Conservation (phyloP, 2,797 vertebrate species). For the Tenualosa ilisha region DNA sequence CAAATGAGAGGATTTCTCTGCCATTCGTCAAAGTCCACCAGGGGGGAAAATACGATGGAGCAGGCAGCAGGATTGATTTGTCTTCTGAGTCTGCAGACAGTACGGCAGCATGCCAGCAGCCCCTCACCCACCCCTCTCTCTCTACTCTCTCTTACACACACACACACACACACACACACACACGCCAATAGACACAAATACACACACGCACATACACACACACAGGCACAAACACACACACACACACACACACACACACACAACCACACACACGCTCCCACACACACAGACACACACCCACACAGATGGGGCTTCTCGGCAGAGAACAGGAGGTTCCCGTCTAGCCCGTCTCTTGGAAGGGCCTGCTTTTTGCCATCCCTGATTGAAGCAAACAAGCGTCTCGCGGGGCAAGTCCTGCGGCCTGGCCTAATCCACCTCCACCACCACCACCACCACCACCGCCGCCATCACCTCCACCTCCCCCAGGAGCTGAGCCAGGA, state of each 20-base stretch:
- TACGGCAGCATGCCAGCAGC: slow-evolving; percentile 51
- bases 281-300: slow-evolving; percentile 26
- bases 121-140: slow-evolving; percentile 25
- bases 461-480: slow-evolving; percentile 61
- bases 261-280: slow-evolving; percentile 36
- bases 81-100: slow-evolving; percentile 47
- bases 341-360: slow-evolving; percentile 46
- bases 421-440: slow-evolving; percentile 67
- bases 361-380: slow-evolving; percentile 67
- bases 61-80: slow-evolving; percentile 55
- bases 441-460: slow-evolving; percentile 38
- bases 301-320: slow-evolving; percentile 40
- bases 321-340: slow-evolving; percentile 66
- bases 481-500: slow-evolving; percentile 58
- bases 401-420: slow-evolving; percentile 66
- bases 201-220: background rate
- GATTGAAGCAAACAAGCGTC: slow-evolving; percentile 74
- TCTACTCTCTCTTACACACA: background rate
- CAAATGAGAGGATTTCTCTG: slow-evolving; percentile 68
- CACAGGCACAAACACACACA: background rate
- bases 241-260: slow-evolving; percentile 5
- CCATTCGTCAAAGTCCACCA: slow-evolving; percentile 67
- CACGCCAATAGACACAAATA: slow-evolving; percentile 20
- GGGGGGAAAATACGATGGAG: slow-evolving; percentile 62
- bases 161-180: slow-evolving; percentile 11